phyloP scores from a whole-genome alignment of 2,113 vertebrate genomes.

The Saguinus imperator region DNA sequence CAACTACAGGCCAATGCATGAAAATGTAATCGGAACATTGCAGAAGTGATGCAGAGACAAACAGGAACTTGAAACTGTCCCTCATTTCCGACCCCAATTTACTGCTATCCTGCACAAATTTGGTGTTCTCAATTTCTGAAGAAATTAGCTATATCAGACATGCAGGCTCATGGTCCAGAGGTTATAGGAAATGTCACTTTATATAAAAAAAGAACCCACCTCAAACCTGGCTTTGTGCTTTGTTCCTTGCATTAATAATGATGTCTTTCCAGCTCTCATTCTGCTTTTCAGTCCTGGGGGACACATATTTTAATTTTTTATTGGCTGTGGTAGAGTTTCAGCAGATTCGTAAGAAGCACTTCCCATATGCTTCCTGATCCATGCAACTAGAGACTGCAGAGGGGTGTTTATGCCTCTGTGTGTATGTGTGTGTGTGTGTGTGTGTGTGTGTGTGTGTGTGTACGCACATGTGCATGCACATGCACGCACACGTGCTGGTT shows the following conservation, averaged over 20 bases:
- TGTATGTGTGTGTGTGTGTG: neutral
- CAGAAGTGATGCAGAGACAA: neutral
- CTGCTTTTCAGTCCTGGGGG: constrained; percentile 46
- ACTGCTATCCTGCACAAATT: constrained; percentile 53
- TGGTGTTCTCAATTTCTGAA: constrained; percentile 59
- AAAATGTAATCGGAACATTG: neutral
- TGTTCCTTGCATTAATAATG: constrained; percentile 63
- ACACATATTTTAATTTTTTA: constrained; percentile 48
- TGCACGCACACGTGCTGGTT: neutral
- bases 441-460: no score
- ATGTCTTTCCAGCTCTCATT: constrained; percentile 45
- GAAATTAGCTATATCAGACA: constrained; percentile 67
- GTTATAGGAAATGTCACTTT: constrained; percentile 63
- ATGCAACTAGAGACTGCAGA: neutral
- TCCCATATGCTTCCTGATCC: neutral
- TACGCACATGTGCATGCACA: neutral
- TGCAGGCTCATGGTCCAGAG: constrained; percentile 37
- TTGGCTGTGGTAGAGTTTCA: neutral
- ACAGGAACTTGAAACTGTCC: neutral
- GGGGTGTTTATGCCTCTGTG: neutral
- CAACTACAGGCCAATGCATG: neutral
- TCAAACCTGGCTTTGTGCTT: constrained; percentile 52
- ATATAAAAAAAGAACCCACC: constrained; percentile 1
- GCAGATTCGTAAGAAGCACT: constrained; percentile 19
- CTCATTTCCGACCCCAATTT: constrained; percentile 26